Conservation (phyloP, 53 echinoderm and acorn worm species). For the Arbacia lixula region DNA sequence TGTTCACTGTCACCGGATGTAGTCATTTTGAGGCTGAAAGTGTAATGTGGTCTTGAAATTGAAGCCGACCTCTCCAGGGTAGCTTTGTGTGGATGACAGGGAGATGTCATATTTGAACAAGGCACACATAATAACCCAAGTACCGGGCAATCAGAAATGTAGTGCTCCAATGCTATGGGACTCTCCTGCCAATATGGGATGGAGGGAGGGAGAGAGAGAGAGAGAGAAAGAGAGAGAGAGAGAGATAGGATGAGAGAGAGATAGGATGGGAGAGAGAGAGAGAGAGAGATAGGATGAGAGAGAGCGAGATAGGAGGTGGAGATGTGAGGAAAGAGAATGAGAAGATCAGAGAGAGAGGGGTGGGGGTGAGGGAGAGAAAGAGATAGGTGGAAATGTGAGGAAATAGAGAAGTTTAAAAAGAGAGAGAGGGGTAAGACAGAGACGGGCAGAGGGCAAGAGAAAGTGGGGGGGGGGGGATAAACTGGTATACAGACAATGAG, state of each 20-base stretch:
- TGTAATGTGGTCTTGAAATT: too few species aligned
- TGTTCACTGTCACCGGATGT: too few species aligned
- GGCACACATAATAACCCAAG: background rate
- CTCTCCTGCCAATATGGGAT: background rate
- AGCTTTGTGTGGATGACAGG: slow-evolving; percentile 11
- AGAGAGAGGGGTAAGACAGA: too few species aligned
- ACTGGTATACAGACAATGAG: too few species aligned
- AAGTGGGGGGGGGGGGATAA: too few species aligned
- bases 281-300: background rate
- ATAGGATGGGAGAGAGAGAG: background rate
- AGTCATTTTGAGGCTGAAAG: too few species aligned
- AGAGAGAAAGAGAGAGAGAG: background rate
- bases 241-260: background rate
- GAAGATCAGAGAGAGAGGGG: too few species aligned
- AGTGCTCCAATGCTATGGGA: background rate
- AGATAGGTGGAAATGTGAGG: background rate
- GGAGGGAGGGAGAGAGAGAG: background rate
- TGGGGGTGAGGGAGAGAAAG: too few species aligned
- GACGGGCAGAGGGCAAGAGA: too few species aligned
- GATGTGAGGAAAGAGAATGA: background rate
- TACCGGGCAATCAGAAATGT: slow-evolving; percentile 11
- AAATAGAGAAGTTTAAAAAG: too few species aligned
- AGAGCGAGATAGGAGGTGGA: background rate
- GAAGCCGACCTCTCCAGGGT: too few species aligned
- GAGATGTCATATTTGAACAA: slow-evolving; percentile 25